Percentiles rank a stretch among this genome's conserved stretches.
Conservation (phyloP, 2,888 invertebrate species). For the Reticulitermes lucifugus region DNA sequence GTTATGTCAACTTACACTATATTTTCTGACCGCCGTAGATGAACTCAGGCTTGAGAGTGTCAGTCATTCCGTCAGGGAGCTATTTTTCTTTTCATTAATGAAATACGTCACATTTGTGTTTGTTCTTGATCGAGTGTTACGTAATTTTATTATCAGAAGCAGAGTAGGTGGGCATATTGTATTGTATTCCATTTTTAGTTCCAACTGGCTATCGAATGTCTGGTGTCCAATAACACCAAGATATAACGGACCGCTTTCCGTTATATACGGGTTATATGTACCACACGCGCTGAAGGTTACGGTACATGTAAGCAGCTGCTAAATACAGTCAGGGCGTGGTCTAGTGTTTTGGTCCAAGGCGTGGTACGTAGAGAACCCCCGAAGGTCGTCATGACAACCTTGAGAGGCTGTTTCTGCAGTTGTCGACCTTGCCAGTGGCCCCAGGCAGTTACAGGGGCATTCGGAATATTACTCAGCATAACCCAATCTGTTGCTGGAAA, state of each 20-base stretch:
- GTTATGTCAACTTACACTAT: no score
- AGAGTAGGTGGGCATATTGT: no score
- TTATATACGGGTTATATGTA: background rate
- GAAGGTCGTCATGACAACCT: slow-evolving; percentile 13
- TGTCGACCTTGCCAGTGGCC: slow-evolving; percentile 11
- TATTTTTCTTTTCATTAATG: no score
- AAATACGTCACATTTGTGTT: no score
- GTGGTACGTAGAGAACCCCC: background rate
- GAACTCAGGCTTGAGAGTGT: no score
- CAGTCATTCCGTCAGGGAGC: no score
- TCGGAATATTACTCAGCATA: background rate
- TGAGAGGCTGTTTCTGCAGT: slow-evolving; percentile 8
- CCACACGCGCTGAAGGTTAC: slow-evolving; percentile 4
- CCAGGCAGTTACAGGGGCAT: background rate
- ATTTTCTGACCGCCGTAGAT: no score
- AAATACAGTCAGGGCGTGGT: background rate
- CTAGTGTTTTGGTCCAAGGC: slow-evolving; percentile 14
- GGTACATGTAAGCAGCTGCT: background rate
- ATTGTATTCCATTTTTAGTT: no score
- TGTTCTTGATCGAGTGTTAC: no score
- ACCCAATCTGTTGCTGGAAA: background rate
- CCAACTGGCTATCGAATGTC: no score
- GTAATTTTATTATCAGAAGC: no score
- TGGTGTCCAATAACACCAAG: background rate
- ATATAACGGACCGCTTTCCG: background rate